Conservation (phyloP, 2,113 vertebrate species). For the Anser cygnoides region DNA sequence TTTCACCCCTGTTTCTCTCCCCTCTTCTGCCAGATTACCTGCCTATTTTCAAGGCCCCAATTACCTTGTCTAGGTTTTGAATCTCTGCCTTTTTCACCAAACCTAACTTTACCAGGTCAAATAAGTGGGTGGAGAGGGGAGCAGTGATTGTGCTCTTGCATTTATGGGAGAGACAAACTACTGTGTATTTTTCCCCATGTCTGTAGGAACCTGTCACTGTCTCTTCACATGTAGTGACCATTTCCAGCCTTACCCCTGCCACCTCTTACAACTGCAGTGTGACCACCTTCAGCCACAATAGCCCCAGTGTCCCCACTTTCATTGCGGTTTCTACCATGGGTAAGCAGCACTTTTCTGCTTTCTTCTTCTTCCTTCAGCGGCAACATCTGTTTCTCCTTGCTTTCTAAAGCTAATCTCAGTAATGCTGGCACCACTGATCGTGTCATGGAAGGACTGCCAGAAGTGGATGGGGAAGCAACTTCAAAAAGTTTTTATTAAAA, state of each 20-base stretch:
- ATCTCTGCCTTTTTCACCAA: not conserved
- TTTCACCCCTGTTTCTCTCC: not conserved
- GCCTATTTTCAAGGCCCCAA: not conserved
- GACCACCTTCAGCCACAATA: constrained; percentile 91
- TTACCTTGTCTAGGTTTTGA: not conserved
- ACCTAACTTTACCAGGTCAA: not conserved
- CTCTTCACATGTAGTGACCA: constrained; percentile 84
- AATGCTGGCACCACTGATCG: not conserved
- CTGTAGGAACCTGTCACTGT: constrained; percentile 82
- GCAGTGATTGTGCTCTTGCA: not conserved
- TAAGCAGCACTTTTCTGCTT: constrained; percentile 50
- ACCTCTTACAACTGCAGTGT: constrained; percentile 93
- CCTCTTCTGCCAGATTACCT: not conserved
- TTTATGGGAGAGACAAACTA: not conserved
- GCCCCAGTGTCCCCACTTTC: constrained; percentile 84
- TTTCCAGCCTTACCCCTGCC: constrained; percentile 85
- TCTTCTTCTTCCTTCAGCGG: not conserved
- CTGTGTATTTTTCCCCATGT: not conserved
- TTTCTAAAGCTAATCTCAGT: not conserved
- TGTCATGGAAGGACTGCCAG: not conserved
- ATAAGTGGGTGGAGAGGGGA: rapidly evolving
- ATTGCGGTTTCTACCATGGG: constrained; percentile 89
- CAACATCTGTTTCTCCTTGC: not conserved
- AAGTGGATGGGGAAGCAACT: not conserved
- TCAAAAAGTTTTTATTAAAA: not conserved